Percentiles rank a stretch among this genome's conserved stretches.
phyloP scores from a whole-genome alignment of 2,113 vertebrate genomes.

The Oreochromis spilurus region DNA sequence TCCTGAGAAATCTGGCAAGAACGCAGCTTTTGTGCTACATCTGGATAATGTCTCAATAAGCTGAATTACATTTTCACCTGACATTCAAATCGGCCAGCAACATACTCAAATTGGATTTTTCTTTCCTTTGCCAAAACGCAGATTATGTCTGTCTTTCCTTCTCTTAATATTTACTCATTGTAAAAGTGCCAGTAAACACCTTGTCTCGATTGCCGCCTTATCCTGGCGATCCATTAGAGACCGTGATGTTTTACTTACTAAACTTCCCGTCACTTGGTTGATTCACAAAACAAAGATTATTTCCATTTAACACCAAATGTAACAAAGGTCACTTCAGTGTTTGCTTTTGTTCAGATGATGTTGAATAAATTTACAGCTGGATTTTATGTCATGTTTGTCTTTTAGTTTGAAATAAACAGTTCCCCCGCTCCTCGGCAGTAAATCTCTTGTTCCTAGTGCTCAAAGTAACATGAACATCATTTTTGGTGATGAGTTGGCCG shows the following conservation, averaged over 20 bases:
- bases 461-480: not conserved
- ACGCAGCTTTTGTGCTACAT: not conserved
- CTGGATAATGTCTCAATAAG: constrained; percentile 20
- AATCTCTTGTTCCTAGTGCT: not conserved
- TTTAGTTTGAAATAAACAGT: constrained; percentile 4
- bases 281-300: not conserved
- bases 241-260: not conserved
- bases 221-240: not conserved
- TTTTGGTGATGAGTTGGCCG: not conserved
- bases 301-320: not conserved
- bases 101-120: not conserved
- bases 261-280: not conserved
- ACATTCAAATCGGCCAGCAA: not conserved
- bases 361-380: not conserved
- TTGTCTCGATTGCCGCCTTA: not conserved
- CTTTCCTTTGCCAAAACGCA: not conserved
- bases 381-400: constrained; percentile 11
- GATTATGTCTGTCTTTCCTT: not conserved
- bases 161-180: constrained; percentile 14
- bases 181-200: constrained; percentile 8
- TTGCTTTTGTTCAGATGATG: not conserved
- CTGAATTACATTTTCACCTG: constrained; percentile 8
- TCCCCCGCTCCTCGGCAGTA: not conserved
- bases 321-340: not conserved
- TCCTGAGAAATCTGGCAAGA: not conserved